These are phyloP conservation scores for Peromyscus melanophrys DNA, from an alignment of 2,797 vertebrate species.

Conservation along the genomic window DNA sequence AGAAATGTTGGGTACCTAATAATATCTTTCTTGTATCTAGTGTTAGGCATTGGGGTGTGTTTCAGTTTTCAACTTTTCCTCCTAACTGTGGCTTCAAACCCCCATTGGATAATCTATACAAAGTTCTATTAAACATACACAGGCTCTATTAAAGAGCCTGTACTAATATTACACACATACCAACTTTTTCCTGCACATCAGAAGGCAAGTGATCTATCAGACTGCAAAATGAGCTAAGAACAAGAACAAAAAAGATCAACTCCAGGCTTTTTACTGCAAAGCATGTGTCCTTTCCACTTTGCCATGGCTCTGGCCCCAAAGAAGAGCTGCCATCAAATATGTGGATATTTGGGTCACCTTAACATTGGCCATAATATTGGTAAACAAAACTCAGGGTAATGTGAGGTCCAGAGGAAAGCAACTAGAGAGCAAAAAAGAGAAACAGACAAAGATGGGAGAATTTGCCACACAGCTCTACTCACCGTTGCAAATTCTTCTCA, in stretches of 20 bases:
- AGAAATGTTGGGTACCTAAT: background rate
- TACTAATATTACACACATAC: background rate
- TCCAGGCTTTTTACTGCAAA: conserved; percentile 5
- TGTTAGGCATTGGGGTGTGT: background rate
- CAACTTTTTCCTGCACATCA: background rate
- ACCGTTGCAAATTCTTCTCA: background rate
- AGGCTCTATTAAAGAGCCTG: background rate
- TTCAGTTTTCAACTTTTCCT: background rate
- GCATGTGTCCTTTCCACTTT: background rate
- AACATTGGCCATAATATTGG: background rate
- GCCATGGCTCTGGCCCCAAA: background rate
- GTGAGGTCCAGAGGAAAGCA: background rate
- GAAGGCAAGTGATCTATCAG: background rate
- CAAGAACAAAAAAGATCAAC: background rate
- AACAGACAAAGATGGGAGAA: background rate
- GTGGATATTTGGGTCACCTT: background rate
- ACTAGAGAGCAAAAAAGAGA: background rate
- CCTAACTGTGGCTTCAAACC: background rate
- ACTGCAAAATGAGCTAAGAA: background rate
- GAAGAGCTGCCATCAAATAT: background rate
- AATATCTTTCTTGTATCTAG: background rate
- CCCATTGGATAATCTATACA: background rate
- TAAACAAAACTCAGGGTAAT: background rate
- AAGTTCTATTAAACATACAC: background rate
- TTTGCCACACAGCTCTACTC: background rate